These are phyloP conservation scores for Corythornis cristatus DNA, from an alignment of 2,113 vertebrate genomes.

Conservation along the genomic window DNA sequence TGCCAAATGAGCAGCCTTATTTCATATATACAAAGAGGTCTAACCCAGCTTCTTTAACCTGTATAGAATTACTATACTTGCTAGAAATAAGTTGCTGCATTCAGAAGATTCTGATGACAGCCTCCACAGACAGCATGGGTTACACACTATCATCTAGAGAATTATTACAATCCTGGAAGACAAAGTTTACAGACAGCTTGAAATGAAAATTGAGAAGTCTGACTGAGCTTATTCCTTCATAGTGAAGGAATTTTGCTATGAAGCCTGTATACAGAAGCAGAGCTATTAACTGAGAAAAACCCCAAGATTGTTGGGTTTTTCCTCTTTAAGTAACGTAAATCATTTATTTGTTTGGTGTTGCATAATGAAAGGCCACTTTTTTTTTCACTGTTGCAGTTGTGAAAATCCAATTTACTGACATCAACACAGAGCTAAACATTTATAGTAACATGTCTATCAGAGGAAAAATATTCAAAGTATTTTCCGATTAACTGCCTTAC, in stretches of 20 bases:
- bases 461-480: background rate
- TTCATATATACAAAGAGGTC: background rate
- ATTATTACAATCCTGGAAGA: background rate
- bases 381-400: background rate
- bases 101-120: background rate
- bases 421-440: background rate
- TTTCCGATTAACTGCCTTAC: background rate
- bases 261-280: background rate
- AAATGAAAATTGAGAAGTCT: background rate
- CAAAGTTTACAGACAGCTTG: background rate
- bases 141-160: background rate
- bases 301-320: background rate
- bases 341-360: background rate
- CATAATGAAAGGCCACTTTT: background rate
- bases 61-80: background rate
- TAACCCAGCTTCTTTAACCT: background rate
- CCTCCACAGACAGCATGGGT: background rate
- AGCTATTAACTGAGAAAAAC: background rate
- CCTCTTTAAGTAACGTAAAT: background rate
- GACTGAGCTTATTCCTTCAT: background rate
- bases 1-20: background rate
- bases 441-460: background rate
- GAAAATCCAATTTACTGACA: background rate
- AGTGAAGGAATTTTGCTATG: background rate
- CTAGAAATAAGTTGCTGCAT: background rate